These are phyloP conservation scores for Acanthopagrus latus DNA, from an alignment of 2,797 vertebrate species.

Conservation along the genomic window DNA sequence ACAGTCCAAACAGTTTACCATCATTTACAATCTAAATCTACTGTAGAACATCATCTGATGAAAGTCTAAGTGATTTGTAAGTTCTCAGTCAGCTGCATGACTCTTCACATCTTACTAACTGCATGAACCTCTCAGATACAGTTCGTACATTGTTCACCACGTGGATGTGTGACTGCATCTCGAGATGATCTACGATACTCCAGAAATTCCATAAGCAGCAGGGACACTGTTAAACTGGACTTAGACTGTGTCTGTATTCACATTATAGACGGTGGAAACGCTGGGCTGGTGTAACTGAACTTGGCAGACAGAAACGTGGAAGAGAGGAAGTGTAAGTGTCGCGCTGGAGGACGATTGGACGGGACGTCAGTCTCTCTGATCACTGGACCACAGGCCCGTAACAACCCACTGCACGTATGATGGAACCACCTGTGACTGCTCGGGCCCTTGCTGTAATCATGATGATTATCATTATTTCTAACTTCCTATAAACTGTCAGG, in stretches of 20 bases:
- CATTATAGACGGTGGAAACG: conserved; percentile 35
- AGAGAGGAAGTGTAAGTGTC: conserved; percentile 27
- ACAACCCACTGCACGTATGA: background rate
- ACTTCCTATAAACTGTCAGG: background rate
- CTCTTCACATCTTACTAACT: background rate
- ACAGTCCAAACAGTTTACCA: background rate
- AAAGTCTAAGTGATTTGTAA: background rate
- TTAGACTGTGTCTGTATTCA: conserved; percentile 44
- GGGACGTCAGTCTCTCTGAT: conserved; percentile 14
- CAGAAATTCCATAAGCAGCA: conserved; percentile 48
- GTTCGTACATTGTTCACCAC: no score
- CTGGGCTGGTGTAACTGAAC: conserved; percentile 37
- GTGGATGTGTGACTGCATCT: background rate
- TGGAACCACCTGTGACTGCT: background rate
- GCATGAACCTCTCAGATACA: no score
- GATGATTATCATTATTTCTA: background rate
- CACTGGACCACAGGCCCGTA: conserved; percentile 12
- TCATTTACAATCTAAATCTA: background rate
- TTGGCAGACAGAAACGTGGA: conserved; percentile 28
- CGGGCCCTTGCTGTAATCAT: background rate
- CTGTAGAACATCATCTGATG: background rate
- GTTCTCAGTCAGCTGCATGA: background rate
- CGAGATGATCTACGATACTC: conserved; percentile 5
- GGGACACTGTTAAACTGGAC: conserved; percentile 50
- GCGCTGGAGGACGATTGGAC: conserved; percentile 15